A percentile compares a stretch with the other conserved stretches of the same genome.
Evolutionary conservation across 2,113 vertebrate species (phyloP).

Genomic region (Mungos mungo): DNA sequence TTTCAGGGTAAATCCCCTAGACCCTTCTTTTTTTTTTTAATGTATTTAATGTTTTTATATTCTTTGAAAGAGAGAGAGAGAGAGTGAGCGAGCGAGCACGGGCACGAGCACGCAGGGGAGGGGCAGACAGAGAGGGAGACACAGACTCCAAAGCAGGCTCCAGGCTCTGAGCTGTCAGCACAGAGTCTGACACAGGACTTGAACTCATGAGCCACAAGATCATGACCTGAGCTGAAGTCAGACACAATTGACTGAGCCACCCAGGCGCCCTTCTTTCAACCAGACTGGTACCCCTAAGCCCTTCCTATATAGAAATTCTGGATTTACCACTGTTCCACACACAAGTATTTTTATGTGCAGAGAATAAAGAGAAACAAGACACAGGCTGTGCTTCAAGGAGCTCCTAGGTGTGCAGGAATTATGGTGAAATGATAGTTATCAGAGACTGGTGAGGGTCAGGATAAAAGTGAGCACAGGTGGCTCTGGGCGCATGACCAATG

Average conservation of each 20-base stretch:
- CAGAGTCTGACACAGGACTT: no score
- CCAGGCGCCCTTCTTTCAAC: not conserved
- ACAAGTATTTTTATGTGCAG: not conserved
- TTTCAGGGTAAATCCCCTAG: not conserved
- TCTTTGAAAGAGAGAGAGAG: no score
- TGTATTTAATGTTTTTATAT: no score
- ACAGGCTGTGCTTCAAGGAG: not conserved
- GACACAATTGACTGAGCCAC: no score
- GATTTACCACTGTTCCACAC: not conserved
- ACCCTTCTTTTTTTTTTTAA: not conserved
- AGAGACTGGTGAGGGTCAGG: accelerated
- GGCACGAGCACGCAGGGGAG: no score
- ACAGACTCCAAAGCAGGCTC: no score
- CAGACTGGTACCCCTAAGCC: not conserved
- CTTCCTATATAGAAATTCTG: not conserved
- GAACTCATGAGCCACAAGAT: no score
- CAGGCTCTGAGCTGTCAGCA: no score
- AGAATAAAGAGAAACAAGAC: not conserved
- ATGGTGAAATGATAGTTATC: not conserved
- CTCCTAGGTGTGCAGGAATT: not conserved
- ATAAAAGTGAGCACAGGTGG: not conserved
- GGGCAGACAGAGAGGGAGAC: no score
- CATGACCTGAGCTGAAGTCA: no score
- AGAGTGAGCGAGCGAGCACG: no score
- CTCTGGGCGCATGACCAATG: not conserved